Evolutionary conservation across 2,888 invertebrate species (phyloP).

Genomic region (Philereme vetulata): DNA sequence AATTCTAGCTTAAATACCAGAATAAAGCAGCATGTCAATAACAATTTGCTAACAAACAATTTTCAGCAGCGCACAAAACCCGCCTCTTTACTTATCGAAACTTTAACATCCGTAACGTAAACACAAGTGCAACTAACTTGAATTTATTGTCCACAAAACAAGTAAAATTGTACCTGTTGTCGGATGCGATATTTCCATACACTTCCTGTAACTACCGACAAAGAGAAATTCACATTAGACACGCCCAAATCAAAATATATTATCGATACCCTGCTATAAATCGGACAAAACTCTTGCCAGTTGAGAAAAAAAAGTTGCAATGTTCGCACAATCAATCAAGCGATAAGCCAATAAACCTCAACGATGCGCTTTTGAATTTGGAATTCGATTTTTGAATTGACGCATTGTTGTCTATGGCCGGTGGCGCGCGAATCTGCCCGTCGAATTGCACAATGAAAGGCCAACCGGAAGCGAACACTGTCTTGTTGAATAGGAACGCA

Average conservation of each 20-base stretch:
- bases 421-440: slow-evolving; percentile 75
- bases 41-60: slow-evolving; percentile 46
- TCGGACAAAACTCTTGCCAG: slow-evolving; percentile 38
- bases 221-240: slow-evolving; percentile 68
- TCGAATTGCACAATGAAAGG: slow-evolving; percentile 76
- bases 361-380: slow-evolving; percentile 82
- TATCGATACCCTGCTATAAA: slow-evolving; percentile 55
- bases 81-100: slow-evolving; percentile 51
- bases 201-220: slow-evolving; percentile 74
- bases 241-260: slow-evolving; percentile 83
- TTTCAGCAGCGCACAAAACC: slow-evolving; percentile 49
- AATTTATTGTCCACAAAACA: slow-evolving; percentile 46
- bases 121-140: slow-evolving; percentile 72
- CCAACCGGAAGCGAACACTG: slow-evolving; percentile 78
- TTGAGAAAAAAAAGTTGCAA: slow-evolving; percentile 54
- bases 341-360: slow-evolving; percentile 85
- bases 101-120: slow-evolving; percentile 74
- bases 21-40: slow-evolving; percentile 22
- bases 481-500: slow-evolving; percentile 72
- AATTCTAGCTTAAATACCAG: neutral
- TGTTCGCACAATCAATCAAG: slow-evolving; percentile 83
- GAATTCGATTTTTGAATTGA: slow-evolving; percentile 78
- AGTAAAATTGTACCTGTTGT: slow-evolving; percentile 60
- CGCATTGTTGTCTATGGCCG: slow-evolving; percentile 73
- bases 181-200: slow-evolving; percentile 55